phyloP scores from a whole-genome alignment of 2,113 vertebrate genomes.

The Collichthys lucidus region DNA sequence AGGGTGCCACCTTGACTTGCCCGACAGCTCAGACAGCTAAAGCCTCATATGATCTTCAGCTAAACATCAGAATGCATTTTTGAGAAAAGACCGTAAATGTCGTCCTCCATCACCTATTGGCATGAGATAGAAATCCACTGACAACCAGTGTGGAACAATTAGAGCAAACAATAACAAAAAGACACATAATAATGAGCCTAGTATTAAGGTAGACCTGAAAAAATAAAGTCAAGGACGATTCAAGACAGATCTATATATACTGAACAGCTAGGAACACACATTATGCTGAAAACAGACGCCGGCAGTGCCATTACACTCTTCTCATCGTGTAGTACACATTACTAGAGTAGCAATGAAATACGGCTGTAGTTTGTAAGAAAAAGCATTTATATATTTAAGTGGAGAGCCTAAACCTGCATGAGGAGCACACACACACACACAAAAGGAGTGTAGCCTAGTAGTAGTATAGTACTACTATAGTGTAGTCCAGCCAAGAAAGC shows the following conservation, averaged over 20 bases:
- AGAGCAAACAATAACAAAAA: not conserved
- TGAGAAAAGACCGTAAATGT: not conserved
- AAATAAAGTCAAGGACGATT: conserved; percentile 22
- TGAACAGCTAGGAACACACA: conserved; percentile 3
- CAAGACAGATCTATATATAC: not conserved
- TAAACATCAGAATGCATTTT: not conserved
- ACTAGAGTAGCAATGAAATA: not conserved
- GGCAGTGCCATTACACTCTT: not conserved
- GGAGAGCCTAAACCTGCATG: not conserved
- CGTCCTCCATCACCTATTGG: not conserved
- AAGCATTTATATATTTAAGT: not conserved
- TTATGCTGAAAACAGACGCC: conserved; percentile 17
- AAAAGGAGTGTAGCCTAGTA: not conserved
- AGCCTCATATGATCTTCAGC: not conserved
- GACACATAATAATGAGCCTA: not conserved
- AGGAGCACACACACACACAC: not conserved
- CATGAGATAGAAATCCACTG: not conserved
- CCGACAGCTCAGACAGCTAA: not conserved
- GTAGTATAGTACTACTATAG: too few relatives aligned
- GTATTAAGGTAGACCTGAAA: not conserved
- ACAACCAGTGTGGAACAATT: not conserved
- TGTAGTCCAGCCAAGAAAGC: not conserved
- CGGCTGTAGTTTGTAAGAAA: not conserved
- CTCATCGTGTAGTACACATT: not conserved
- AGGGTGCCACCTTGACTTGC: not conserved